These are phyloP conservation scores for Abscondita cerata DNA, from an alignment of 2,888 invertebrate genomes.

Conservation along the genomic window DNA sequence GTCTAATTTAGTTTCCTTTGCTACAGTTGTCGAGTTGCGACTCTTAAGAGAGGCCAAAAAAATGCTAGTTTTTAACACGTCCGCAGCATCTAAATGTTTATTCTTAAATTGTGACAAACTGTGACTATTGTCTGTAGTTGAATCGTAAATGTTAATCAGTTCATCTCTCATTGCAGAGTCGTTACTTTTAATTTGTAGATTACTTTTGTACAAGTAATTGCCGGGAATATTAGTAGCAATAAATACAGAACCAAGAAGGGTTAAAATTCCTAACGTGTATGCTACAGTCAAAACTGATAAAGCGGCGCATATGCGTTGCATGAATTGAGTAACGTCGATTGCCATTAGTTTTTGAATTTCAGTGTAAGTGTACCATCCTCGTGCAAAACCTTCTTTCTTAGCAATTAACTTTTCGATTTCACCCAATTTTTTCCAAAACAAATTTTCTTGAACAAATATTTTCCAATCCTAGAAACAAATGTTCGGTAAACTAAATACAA, in stretches of 20 bases:
- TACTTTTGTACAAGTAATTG: conserved; percentile 50
- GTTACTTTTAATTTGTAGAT: background rate
- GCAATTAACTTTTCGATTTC: conserved; percentile 78
- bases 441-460: conserved; percentile 77
- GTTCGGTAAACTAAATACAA: background rate
- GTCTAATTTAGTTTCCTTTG: conserved; percentile 27
- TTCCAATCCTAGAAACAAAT: conserved; percentile 85
- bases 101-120: background rate
- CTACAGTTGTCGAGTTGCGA: conserved; percentile 6
- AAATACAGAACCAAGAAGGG: conserved; percentile 67
- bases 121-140: background rate
- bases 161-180: background rate
- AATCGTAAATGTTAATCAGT: background rate
- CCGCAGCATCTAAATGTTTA: conserved; percentile 47
- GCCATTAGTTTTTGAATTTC: conserved; percentile 71
- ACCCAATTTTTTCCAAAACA: conserved; percentile 75
- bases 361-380: conserved; percentile 85
- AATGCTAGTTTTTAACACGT: conserved; percentile 54
- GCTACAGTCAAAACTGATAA: conserved; percentile 66
- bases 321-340: conserved; percentile 59
- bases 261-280: conserved; percentile 67
- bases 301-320: conserved; percentile 62
- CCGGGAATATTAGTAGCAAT: conserved; percentile 63
- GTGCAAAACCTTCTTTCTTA: conserved; percentile 70
- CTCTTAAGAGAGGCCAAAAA: conserved; percentile 53